phyloP scores from a whole-genome alignment of 2,888 invertebrate species.

The Xanthorhoe spadicearia region DNA sequence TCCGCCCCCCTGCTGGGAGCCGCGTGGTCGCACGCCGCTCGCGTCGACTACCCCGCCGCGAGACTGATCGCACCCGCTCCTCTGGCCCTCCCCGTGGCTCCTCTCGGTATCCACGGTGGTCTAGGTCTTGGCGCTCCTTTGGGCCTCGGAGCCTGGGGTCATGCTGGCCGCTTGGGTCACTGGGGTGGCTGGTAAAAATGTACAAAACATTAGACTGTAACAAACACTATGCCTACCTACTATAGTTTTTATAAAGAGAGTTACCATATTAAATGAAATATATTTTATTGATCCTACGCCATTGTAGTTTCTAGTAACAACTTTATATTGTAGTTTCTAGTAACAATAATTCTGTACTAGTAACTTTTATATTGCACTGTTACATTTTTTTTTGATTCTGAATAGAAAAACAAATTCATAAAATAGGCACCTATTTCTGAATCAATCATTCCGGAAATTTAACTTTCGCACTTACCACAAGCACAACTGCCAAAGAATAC shows the following conservation, averaged over 20 bases:
- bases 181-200: conserved; percentile 60
- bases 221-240: conserved; percentile 52
- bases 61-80: conserved; percentile 55
- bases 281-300: conserved; percentile 27
- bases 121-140: conserved; percentile 49
- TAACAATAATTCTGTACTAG: no score
- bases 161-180: conserved; percentile 50
- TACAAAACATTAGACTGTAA: conserved; percentile 48
- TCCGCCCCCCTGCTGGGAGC: conserved; percentile 64
- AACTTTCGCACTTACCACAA: no score
- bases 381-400: no score
- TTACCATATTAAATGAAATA: conserved; percentile 56
- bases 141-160: conserved; percentile 51
- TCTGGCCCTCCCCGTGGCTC: conserved; percentile 52
- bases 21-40: conserved; percentile 59
- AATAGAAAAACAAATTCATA: no score
- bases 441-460: no score
- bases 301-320: no score
- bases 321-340: no score
- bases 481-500: no score
- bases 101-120: conserved; percentile 44
- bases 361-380: no score
- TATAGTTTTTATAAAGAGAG: conserved; percentile 77
- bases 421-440: no score
- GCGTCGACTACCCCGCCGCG: conserved; percentile 56